phyloP scores from a whole-genome alignment of 2,113 vertebrate genomes.

The Pavo muticus region DNA sequence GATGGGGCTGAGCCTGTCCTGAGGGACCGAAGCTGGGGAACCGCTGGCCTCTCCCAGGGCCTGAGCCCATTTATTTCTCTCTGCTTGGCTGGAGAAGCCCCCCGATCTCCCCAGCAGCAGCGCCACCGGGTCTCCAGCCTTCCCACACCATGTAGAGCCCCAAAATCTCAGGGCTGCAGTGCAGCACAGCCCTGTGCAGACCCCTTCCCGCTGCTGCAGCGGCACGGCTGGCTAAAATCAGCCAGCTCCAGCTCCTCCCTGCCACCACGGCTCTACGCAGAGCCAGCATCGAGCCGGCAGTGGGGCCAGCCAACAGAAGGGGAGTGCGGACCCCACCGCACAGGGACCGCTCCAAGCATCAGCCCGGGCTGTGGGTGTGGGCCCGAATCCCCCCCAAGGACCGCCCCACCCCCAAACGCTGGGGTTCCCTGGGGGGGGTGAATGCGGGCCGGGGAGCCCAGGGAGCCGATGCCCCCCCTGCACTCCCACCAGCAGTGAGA shows the following conservation, averaged over 20 bases:
- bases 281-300: conserved; percentile 25
- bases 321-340: neutral
- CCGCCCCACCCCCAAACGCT: accelerated
- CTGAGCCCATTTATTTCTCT: accelerated
- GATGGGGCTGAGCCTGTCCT: neutral
- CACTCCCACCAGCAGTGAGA: neutral
- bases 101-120: accelerated
- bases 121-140: neutral
- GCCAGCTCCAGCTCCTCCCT: neutral
- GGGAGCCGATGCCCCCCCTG: neutral
- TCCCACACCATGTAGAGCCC: neutral
- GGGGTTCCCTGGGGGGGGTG: neutral
- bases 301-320: neutral
- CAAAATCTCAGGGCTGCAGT: conserved; percentile 13
- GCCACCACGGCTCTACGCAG: conserved; percentile 38
- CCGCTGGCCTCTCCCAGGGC: accelerated
- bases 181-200: neutral
- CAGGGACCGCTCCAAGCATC: neutral
- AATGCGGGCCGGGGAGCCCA: neutral
- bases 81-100: accelerated
- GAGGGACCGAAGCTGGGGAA: neutral
- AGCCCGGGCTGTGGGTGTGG: neutral
- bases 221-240: conserved; percentile 44
- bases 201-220: neutral
- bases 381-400: neutral